A percentile compares a stretch with the other conserved stretches of the same genome.
Evolutionary conservation across 2,888 invertebrate genomes (phyloP).

Genomic region (Drosophila meridiana): DNA sequence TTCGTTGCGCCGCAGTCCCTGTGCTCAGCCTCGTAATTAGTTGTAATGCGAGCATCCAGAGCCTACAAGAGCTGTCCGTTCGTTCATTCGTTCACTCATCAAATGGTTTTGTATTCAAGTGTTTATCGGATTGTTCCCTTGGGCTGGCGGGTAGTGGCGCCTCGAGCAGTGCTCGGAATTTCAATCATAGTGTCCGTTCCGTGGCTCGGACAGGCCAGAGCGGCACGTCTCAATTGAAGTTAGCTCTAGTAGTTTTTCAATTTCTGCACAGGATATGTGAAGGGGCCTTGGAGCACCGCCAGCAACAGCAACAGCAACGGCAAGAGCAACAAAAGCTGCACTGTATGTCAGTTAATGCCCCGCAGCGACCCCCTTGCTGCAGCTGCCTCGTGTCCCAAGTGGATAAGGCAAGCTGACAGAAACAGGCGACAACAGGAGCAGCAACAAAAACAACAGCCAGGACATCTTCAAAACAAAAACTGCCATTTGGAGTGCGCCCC

Average conservation of each 20-base stretch:
- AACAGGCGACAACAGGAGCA: slow-evolving; percentile 45
- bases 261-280: slow-evolving; percentile 67
- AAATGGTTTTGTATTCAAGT: slow-evolving; percentile 33
- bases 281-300: slow-evolving; percentile 28
- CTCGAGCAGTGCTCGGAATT: slow-evolving; percentile 49
- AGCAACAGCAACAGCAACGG: slow-evolving; percentile 24
- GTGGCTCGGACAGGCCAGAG: slow-evolving; percentile 38
- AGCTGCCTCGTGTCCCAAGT: slow-evolving; percentile 61
- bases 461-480: slow-evolving; percentile 60
- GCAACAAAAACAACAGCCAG: slow-evolving; percentile 12
- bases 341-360: slow-evolving; percentile 22
- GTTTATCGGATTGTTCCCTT: slow-evolving; percentile 36
- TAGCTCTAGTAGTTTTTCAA: slow-evolving; percentile 64
- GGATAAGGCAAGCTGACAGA: slow-evolving; percentile 60
- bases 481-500: slow-evolving; percentile 48
- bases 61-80: slow-evolving; percentile 15
- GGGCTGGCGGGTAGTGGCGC: slow-evolving; percentile 15
- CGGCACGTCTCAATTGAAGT: slow-evolving; percentile 63
- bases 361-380: slow-evolving; percentile 36
- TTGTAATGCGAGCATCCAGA: slow-evolving; percentile 48
- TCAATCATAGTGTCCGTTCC: slow-evolving; percentile 53
- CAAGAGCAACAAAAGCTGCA: slow-evolving; percentile 34
- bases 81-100: slow-evolving; percentile 21
- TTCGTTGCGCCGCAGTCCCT: slow-evolving; percentile 3
- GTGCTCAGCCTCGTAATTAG: slow-evolving; percentile 49